These are phyloP conservation scores for Myxocyprinus asiaticus DNA, from an alignment of 2,113 vertebrate genomes.

Conservation along the genomic window DNA sequence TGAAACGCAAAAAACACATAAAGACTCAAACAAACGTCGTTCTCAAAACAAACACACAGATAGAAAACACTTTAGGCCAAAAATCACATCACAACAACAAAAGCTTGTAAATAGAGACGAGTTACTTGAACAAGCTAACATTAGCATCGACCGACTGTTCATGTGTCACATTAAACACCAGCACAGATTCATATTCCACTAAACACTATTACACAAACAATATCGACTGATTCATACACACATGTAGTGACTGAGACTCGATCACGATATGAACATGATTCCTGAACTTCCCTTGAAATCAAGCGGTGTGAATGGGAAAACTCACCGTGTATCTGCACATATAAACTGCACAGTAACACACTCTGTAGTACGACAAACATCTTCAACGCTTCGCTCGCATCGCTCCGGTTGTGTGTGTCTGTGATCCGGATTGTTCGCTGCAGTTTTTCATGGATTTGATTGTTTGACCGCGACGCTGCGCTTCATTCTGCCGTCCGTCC, in stretches of 20 bases:
- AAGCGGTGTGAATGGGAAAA: conserved; percentile 30
- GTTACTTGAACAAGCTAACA: not conserved
- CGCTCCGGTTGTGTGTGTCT: conserved; percentile 41
- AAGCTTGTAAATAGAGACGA: not conserved
- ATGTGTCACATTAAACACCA: not conserved
- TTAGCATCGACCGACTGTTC: not conserved
- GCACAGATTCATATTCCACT: not conserved
- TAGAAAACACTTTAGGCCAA: not conserved
- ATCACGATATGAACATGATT: not conserved
- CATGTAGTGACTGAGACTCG: not conserved
- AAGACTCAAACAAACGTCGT: no score
- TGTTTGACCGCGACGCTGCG: conserved; percentile 52
- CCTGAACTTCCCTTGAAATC: not conserved
- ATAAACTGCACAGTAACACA: conserved; percentile 85
- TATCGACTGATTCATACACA: not conserved
- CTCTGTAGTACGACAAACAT: conserved; percentile 88
- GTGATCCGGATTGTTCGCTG: conserved; percentile 45
- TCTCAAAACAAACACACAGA: not conserved
- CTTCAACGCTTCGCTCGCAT: conserved; percentile 68
- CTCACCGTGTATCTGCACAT: conserved; percentile 85
- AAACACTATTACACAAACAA: not conserved
- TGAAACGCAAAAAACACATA: not conserved
- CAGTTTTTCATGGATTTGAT: conserved; percentile 56
- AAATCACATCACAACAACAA: no score
- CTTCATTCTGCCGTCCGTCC: conserved; percentile 35